Evolutionary conservation across 1,140 invertebrate species (phyloP).

Genomic region (Pachyrhynchus sulphureomaculatus): DNA sequence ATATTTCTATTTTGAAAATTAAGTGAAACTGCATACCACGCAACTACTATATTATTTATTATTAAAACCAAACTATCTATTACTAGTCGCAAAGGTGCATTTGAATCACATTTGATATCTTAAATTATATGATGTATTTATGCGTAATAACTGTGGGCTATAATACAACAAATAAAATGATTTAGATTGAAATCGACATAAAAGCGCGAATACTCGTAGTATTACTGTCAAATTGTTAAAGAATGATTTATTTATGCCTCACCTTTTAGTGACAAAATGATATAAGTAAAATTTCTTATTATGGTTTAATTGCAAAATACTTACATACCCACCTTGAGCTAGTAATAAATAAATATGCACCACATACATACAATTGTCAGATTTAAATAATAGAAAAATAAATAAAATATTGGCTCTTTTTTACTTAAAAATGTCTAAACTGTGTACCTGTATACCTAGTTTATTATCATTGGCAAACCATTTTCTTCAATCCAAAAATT

Average conservation of each 20-base stretch:
- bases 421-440: too few relatives aligned
- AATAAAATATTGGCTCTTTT: too few relatives aligned
- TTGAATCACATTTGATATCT: conserved; percentile 24
- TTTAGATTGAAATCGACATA: conserved; percentile 17
- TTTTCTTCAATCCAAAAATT: too few relatives aligned
- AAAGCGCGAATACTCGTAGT: conserved; percentile 12
- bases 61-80: conserved; percentile 21
- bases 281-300: too few relatives aligned
- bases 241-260: conserved; percentile 4
- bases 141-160: conserved; percentile 12
- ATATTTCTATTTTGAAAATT: conserved; percentile 19
- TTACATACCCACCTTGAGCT: too few relatives aligned
- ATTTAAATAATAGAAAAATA: too few relatives aligned
- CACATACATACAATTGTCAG: too few relatives aligned
- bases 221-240: neutral
- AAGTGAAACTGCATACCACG: conserved; percentile 19
- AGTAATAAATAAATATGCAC: too few relatives aligned
- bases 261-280: conserved; percentile 9
- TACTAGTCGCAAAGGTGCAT: conserved; percentile 18
- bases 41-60: conserved; percentile 16
- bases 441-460: too few relatives aligned
- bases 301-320: too few relatives aligned
- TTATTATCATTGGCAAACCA: too few relatives aligned
- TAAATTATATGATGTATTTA: conserved; percentile 15
- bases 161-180: conserved; percentile 13